Percentiles rank a stretch among this genome's conserved stretches.
These are phyloP conservation scores for Pardalotus punctatus DNA, from an alignment of 2,113 vertebrate genomes.

Conservation along the genomic window DNA sequence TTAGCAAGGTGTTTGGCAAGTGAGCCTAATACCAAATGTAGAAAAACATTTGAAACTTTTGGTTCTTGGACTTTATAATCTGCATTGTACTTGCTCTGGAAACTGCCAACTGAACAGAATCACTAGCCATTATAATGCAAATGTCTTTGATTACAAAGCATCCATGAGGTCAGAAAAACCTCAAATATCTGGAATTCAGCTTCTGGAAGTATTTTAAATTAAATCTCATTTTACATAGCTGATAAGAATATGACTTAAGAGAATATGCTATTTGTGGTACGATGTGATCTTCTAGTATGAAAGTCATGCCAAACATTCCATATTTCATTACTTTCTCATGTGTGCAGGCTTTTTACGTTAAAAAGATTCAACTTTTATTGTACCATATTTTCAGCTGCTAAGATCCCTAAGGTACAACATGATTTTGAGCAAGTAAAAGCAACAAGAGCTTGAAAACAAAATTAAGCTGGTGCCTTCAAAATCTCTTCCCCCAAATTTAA, in stretches of 20 bases:
- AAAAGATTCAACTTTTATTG: background rate
- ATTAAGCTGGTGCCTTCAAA: background rate
- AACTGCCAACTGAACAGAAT: background rate
- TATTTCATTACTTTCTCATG: background rate
- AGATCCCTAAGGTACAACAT: background rate
- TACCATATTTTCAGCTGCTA: background rate
- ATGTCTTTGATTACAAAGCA: background rate
- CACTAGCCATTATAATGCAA: background rate
- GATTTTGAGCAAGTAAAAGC: background rate
- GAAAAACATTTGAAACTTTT: background rate
- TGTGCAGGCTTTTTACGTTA: background rate
- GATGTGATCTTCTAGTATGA: background rate
- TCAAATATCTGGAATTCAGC: background rate
- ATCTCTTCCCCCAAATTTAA: background rate
- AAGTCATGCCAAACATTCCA: background rate
- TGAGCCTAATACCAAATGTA: background rate
- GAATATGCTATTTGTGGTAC: background rate
- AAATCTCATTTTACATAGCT: background rate
- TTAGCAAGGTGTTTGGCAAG: background rate
- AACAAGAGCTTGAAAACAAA: background rate
- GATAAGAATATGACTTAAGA: constrained; percentile 21
- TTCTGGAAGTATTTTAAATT: background rate
- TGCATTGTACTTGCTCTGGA: background rate
- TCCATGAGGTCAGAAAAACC: background rate
- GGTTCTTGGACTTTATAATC: background rate